Base-by-base conservation (phyloP, 1,140 invertebrate species). In the Melitaea cinxia region DNA sequence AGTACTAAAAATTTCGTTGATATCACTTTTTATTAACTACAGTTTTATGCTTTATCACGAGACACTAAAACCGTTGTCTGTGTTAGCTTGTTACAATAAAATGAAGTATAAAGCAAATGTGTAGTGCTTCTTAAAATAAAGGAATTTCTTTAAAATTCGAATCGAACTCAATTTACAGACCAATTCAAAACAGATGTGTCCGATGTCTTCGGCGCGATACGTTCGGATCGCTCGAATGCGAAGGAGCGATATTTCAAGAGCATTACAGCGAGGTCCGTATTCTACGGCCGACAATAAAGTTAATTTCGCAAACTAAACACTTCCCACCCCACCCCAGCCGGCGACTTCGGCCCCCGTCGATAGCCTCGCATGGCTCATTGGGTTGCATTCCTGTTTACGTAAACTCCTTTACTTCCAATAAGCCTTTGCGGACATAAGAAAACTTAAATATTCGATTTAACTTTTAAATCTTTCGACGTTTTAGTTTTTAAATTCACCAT, bases 231-330 rank as follows among this genome's bases (percentile, higher is more conserved):
- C 24, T 45, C 23, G 49, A 49, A 59, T 37, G 33, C 33, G 37
- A 37, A 65, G 37, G 37, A 42, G 28, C 65, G 55, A 67, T 67
- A 74, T 67, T 71, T 60, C 47, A 56, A 66, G 61, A 57, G 52
- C 56, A 60, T 60, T 63, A 63, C 61, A 50, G 64, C 57, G 59
- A 68, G 64, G 56, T 65, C 56, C 62, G 65, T 75, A 58, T 59
- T 64, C 66, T 58, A 55, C 55, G 54, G 52, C 68, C 65, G 62
- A 78, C 77, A 80, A 78, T 82, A 73, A 76, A 78, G 70, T 80
- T 80, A 78, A 80, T 82, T 80, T 75, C 74, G 63, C 72, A 72
- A 70, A 68, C 74, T 75, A 78, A 78, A 77, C 74, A 78, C 70
- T 73, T 73, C 47, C 47, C 56, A 49, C 33, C 21, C 24, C 1